Conservation (phyloP, 2,797 vertebrate species). For the Arrhamphus sclerolepis region DNA sequence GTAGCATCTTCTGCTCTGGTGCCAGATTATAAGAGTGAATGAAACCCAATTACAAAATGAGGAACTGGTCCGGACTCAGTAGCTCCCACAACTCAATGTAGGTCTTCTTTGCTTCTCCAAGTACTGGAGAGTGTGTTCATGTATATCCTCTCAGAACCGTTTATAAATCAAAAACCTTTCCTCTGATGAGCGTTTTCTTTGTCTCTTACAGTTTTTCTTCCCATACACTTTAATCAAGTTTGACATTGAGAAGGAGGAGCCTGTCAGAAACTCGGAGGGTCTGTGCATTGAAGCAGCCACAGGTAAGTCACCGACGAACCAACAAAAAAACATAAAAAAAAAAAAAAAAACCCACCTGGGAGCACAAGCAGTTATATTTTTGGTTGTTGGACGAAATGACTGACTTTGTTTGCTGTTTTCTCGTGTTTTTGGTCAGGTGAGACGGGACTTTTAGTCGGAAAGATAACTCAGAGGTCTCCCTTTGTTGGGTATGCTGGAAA, state of each 20-base stretch:
- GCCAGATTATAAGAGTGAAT: no score
- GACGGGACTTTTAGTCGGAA: constrained; percentile 86
- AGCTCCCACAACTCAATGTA: no score
- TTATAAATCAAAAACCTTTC: neutral
- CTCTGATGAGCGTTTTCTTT: no score
- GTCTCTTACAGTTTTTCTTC: constrained; percentile 76
- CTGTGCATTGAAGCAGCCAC: constrained; percentile 82
- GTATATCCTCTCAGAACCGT: neutral
- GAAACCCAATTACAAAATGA: no score
- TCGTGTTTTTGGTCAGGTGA: constrained; percentile 75
- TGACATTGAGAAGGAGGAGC: constrained; percentile 88
- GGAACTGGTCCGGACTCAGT: no score
- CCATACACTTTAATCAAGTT: constrained; percentile 87
- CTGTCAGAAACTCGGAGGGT: constrained; percentile 84
- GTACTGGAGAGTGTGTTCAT: no score
- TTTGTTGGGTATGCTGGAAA: constrained; percentile 89
- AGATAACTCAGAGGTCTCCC: constrained; percentile 81
- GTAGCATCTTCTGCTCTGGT: no score
- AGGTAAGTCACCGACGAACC: constrained; percentile 74
- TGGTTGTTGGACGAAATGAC: no score
- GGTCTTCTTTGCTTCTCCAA: no score
- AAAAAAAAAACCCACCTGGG: no score
- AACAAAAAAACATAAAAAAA: no score
- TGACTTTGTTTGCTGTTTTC: neutral
- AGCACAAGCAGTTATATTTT: no score